Conservation (phyloP, 1,140 invertebrate species). For the Drosophila obscura region DNA sequence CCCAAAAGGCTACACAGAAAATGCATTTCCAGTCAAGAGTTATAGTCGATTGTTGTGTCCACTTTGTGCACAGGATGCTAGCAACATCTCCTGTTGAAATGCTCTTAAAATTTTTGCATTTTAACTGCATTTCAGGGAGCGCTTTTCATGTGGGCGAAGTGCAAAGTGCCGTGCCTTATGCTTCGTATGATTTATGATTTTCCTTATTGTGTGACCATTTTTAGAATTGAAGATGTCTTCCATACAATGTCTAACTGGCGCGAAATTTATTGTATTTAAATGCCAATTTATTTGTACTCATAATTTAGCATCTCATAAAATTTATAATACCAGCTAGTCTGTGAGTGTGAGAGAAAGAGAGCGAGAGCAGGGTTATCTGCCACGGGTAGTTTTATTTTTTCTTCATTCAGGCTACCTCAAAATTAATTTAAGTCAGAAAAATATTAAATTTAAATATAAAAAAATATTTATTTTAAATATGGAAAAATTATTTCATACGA, state of each 20-base stretch:
- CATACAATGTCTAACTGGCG: not conserved
- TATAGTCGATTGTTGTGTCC: constrained; percentile 24
- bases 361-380: no score
- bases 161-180: not conserved
- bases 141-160: constrained; percentile 4
- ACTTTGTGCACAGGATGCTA: not conserved
- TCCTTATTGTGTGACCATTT: constrained; percentile 10
- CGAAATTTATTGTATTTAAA: constrained; percentile 5
- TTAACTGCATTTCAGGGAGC: constrained; percentile 19
- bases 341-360: no score
- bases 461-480: no score
- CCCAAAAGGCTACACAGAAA: constrained; percentile 2
- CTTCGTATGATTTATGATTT: constrained; percentile 30
- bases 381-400: no score
- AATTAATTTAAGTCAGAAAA: no score
- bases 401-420: no score
- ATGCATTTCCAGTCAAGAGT: constrained; percentile 31
- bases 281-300: not conserved
- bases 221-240: constrained; percentile 11
- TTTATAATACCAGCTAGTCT: no score
- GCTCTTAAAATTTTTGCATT: constrained; percentile 13
- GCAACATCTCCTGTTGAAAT: constrained; percentile 12
- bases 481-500: no score
- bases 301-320: no score
- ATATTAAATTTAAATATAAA: no score